Base-by-base conservation (phyloP, 1,140 invertebrate genomes). In the Trichomalopsis sarcophagae region DNA sequence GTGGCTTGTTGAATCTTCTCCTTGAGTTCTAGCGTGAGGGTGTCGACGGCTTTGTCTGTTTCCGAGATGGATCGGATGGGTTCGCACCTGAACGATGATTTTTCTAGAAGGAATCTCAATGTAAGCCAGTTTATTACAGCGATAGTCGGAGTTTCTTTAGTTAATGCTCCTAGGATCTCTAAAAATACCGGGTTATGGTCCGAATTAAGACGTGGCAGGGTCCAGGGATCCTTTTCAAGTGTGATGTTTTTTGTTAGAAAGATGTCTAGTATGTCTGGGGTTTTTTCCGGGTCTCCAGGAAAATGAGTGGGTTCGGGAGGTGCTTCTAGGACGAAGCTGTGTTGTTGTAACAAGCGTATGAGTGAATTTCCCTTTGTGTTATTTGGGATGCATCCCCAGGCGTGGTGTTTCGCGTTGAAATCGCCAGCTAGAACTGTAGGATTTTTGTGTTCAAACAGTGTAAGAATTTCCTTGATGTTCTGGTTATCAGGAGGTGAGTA, bases 131-230 rank as follows among this genome's bases (percentile, higher is more conserved):
- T 82, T 6, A 33, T 78, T 84, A 36, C 50, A 6, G 27, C 21
- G 50, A 69, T 14, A 0, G n/a, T 76, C 0, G 44, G 44, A 3
- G 7, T 3, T 3, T 10, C 9, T 3, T 7, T 40, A 2, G 1
- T 1, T 13, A 10, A 44, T 4, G 2, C 2, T 23, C 14, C 17
- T 6, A 66, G 30, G 2, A 85, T 47, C 62, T 84, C 83, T 3
- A 84, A 27, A 23, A 77, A 11, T 17, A 79, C 76, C 30, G 84
- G 84, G 9, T 40, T 71, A 50, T 84, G 82, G 36, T 86, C 71
- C 6, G 82, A 86, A 73, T 50, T 84, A 5, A 84, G 76, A 1
- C 9, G 2, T 0, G 30, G 21, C 1, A 75, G 0, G n/a, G n/a
- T 17, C 69, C 68, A 71, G 1, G 77, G 62, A 40, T 78, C 47